Evolutionary conservation across 2,113 vertebrate species (phyloP), one percentile per base, ranked within the genome.

Genomic region (Pogona vitticeps): DNA sequence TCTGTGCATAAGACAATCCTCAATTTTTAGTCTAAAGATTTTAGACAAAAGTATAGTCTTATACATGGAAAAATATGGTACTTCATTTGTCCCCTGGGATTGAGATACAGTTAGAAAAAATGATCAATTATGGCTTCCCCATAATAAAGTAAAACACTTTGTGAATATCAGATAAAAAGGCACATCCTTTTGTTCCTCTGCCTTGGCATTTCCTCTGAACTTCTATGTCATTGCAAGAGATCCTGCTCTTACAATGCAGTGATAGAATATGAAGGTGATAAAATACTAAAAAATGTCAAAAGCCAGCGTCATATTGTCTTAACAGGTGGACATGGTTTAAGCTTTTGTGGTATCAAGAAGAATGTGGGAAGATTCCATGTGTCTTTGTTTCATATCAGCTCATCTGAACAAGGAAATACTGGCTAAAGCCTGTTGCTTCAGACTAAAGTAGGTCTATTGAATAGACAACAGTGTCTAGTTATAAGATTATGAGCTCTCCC

Each of bases 101-200:
- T 33, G 38, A 59, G 76, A 33, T 78, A 36, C 31, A 36, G 68
- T 56, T 85, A 38, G 65, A 58, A 5, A 14, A 17, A 79, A 70
- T 15, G 14, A 86, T 79, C 70, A 86, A 79, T 86, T 33, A 70
- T 77, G 18, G 76, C 59, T 86, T 71, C 46, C 52, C 23, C 65
- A 42, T 59, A 7, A 68, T 86, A 71, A 78, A 79, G 52, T 70
- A 71, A 52, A 86, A 86, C 76, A 40, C 10, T 86, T 79, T 86
- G 26, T 71, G 46, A n/a, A 46, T 86, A 75, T 40, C 68, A 61
- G 82, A 83, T 33, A 83, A 33, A 33, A 9, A 85, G 63, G 2
- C 33, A 58, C 65, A 78, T 71, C 76, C 76, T 59, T 86, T 86
- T 71, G 46, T 79, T 71, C 76, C 28, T 70, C 14, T 71, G 21